Percentiles rank a stretch among this genome's conserved stretches.
Evolutionary conservation across 2,113 vertebrate genomes (phyloP).

Genomic region (Sturnus vulgaris): DNA sequence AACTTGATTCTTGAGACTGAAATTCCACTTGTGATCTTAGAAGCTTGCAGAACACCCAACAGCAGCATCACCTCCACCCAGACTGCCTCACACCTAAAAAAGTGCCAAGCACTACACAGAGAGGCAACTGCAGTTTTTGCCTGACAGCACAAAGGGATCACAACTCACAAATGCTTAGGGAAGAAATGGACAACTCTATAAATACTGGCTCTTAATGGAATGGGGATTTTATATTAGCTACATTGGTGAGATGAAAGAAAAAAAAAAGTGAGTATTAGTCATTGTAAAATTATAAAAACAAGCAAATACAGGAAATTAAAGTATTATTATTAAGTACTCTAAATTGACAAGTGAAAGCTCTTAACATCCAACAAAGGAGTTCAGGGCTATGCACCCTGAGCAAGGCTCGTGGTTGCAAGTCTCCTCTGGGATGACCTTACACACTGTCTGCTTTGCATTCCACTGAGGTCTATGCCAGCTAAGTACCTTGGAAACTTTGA

Average conservation of each 20-base stretch:
- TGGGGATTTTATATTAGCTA: neutral
- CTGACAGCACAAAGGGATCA: neutral
- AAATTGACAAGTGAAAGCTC: neutral
- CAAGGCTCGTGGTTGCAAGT: neutral
- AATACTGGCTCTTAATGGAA: neutral
- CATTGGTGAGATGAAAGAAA: neutral
- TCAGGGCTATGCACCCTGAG: neutral
- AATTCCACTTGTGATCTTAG: neutral
- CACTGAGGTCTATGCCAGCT: neutral
- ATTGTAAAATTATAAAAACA: neutral
- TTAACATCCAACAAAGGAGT: neutral
- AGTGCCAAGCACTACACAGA: neutral
- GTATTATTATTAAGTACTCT: neutral
- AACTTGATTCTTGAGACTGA: neutral
- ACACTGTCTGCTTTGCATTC: constrained; percentile 4
- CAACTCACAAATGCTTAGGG: neutral
- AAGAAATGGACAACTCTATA: neutral
- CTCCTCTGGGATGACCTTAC: neutral
- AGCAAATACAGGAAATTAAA: neutral
- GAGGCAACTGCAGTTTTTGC: neutral
- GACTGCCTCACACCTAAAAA: neutral
- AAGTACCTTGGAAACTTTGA: neutral
- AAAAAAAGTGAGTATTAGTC: neutral
- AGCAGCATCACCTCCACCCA: neutral
- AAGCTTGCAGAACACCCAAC: neutral